These are phyloP conservation scores for Leptinotarsa tumamoca DNA, from an alignment of 2,888 invertebrate genomes.

Conservation along the genomic window DNA sequence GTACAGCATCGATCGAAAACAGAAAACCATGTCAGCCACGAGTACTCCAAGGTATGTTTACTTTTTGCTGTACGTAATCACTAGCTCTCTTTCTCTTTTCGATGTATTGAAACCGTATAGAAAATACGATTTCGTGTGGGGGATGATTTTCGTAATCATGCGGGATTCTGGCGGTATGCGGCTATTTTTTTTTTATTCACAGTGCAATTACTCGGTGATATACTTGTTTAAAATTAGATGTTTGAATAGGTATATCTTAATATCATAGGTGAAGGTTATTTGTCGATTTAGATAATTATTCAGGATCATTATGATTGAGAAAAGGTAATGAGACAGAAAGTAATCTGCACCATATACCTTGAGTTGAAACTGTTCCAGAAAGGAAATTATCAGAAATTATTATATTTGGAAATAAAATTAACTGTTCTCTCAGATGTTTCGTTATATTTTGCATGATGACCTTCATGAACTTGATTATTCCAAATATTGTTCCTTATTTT, in stretches of 20 bases:
- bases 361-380: no score
- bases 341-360: no score
- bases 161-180: slow-evolving; percentile 33
- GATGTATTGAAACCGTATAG: neutral
- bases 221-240: neutral
- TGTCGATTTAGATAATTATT: neutral
- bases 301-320: no score
- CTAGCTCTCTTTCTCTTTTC: slow-evolving; percentile 26
- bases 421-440: no score
- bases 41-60: slow-evolving; percentile 54
- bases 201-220: neutral
- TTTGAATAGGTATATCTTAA: neutral
- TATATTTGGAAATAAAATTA: no score
- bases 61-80: slow-evolving; percentile 33
- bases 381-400: no score
- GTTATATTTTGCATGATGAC: no score
- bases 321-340: no score
- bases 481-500: no score
- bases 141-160: slow-evolving; percentile 4
- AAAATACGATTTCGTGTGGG: neutral
- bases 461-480: no score
- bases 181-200: slow-evolving; percentile 22
- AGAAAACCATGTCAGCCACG: slow-evolving; percentile 51
- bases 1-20: slow-evolving; percentile 44
- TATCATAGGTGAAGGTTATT: neutral